Conservation (phyloP, 2,888 invertebrate genomes). For the Drosophila robusta region DNA sequence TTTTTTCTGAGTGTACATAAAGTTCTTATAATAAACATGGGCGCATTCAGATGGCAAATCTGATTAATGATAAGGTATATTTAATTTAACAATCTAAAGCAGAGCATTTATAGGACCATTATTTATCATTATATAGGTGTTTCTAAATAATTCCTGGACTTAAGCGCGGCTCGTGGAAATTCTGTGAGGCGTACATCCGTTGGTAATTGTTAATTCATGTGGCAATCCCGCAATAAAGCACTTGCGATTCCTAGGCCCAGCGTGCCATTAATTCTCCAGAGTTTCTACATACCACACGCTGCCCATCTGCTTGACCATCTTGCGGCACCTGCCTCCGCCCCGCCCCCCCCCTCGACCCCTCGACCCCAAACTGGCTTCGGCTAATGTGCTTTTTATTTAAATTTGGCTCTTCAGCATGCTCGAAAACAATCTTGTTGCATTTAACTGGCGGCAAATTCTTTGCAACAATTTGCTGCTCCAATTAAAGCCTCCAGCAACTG, state of each 20-base stretch:
- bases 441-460: slow-evolving; percentile 69
- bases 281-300: slow-evolving; percentile 58
- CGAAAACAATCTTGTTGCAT: slow-evolving; percentile 49
- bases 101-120: too few relatives aligned
- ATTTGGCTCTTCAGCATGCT: slow-evolving; percentile 14
- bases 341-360: too few relatives aligned
- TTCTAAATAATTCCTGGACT: background rate
- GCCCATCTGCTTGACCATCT: slow-evolving; percentile 72
- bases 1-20: too few relatives aligned
- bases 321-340: background rate
- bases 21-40: too few relatives aligned
- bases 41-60: too few relatives aligned
- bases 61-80: too few relatives aligned
- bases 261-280: slow-evolving; percentile 57
- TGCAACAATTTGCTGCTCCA: slow-evolving; percentile 79
- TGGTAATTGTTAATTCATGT: slow-evolving; percentile 40
- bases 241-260: slow-evolving; percentile 21
- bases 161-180: background rate
- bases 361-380: background rate
- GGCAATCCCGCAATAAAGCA: slow-evolving; percentile 27
- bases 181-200: slow-evolving; percentile 25
- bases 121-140: background rate
- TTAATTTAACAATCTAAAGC: too few relatives aligned
- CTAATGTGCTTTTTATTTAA: slow-evolving; percentile 59
- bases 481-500: slow-evolving; percentile 53